Evolutionary conservation across 1,140 invertebrate genomes (phyloP), one percentile per base, ranked within the genome.

Genomic region (Hycleus cichorii): DNA sequence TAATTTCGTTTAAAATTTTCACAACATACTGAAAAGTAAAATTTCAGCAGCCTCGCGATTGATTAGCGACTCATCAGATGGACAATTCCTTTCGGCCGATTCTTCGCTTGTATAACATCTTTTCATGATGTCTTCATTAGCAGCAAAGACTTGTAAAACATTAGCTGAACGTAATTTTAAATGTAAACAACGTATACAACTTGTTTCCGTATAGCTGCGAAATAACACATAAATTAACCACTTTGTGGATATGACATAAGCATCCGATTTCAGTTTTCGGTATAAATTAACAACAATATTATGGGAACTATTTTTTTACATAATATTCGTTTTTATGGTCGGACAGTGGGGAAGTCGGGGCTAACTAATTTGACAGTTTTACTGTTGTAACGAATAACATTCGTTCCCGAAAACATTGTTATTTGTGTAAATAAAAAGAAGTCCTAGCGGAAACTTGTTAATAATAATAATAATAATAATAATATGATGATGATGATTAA

Each of bases 131-230:
- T 81, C 81, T 49, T 82, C 68, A 58, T 78, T 78, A 62, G 83
- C 78, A 2, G 79, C 80, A 67, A 80, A 79, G n/a, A 86, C 79
- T 68, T 85, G 80, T 39, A 87, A 77, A 39, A 87, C 77, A 64
- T 86, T 86, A 8, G 75, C 69, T 2, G 84, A 81, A 48, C 81
- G 78, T 49, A 83, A 72, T 54, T 76, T 75, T 32, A 86, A 65
- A 57, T 81, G 79, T 58, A 87, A 80, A 64, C 84, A 87, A 52
- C 83, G 73, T 39, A 83, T 79, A 66, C 84, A 87, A 55, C 78
- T 68, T 38, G 65, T 68, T 48, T 64, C 67, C 12, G 76, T 78
- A 53, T 78, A 80, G 56, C 81, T 83, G 62, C 47, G 27, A 55
- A 53, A 55, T 38, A 39, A 12, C 12, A 39, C 39, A 32, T 32